A percentile compares a stretch with the other conserved stretches of the same genome.
Evolutionary conservation across 2,113 vertebrate species (phyloP).

Genomic region (Nicator chloris): DNA sequence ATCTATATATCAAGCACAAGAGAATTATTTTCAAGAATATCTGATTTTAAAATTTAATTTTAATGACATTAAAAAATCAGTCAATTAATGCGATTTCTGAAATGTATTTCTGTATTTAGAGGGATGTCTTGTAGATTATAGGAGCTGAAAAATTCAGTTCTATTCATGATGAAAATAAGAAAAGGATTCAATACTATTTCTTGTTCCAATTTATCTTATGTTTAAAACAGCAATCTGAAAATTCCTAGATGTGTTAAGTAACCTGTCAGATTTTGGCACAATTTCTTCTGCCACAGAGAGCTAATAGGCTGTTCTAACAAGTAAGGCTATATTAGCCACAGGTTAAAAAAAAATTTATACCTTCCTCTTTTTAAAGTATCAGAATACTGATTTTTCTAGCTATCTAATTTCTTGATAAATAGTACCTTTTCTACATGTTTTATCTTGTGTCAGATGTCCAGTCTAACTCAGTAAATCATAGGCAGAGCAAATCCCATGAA

Average conservation of each 20-base stretch:
- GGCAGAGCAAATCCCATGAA: not conserved
- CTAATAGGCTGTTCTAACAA: not conserved
- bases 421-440: not conserved
- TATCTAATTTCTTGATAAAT: not conserved
- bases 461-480: not conserved
- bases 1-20: not conserved
- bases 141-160: not conserved
- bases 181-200: rapidly evolving
- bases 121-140: not conserved
- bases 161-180: not conserved
- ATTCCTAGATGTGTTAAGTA: not conserved
- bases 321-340: rapidly evolving
- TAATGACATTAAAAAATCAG: not conserved
- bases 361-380: not conserved
- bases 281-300: not conserved
- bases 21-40: not conserved
- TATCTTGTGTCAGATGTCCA: not conserved
- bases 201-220: not conserved
- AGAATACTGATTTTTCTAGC: not conserved
- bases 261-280: not conserved
- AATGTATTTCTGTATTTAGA: not conserved
- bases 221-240: not conserved
- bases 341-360: not conserved
- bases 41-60: not conserved
- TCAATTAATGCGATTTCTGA: not conserved